Evolutionary conservation across 2,113 vertebrate genomes (phyloP).

Genomic region (Aspiorhynchus laticeps): DNA sequence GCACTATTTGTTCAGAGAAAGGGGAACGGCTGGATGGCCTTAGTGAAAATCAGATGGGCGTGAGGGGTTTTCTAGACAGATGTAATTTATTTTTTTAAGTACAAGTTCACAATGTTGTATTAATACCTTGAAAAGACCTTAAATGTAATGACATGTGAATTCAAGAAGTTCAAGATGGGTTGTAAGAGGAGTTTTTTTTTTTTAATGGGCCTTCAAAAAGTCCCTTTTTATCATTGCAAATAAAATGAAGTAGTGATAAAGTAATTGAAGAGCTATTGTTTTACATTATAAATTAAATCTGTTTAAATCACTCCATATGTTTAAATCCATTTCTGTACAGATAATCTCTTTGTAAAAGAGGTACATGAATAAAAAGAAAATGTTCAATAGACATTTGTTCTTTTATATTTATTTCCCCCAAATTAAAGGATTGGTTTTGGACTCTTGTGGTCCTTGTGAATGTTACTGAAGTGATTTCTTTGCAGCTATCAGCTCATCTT

Average conservation of each 20-base stretch:
- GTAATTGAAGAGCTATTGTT: not conserved
- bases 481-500: not conserved
- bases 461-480: not conserved
- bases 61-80: not conserved
- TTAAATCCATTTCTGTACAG: not conserved
- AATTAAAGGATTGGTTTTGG: not conserved
- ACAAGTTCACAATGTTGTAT: not conserved
- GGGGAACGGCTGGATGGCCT: slow-evolving; percentile 19
- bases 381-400: not conserved
- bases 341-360: not conserved
- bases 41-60: not conserved
- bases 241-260: not conserved
- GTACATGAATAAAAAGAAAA: not conserved
- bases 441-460: not conserved
- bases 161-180: not conserved
- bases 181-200: not conserved
- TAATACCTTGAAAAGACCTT: not conserved
- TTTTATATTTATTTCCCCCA: not conserved
- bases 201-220: not conserved
- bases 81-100: slow-evolving; percentile 3
- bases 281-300: not conserved
- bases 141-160: not conserved
- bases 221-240: not conserved
- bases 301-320: not conserved
- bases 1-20: slow-evolving; percentile 39